phyloP scores from a whole-genome alignment of 2,113 vertebrate genomes.

The Chlamydotis undulata region DNA sequence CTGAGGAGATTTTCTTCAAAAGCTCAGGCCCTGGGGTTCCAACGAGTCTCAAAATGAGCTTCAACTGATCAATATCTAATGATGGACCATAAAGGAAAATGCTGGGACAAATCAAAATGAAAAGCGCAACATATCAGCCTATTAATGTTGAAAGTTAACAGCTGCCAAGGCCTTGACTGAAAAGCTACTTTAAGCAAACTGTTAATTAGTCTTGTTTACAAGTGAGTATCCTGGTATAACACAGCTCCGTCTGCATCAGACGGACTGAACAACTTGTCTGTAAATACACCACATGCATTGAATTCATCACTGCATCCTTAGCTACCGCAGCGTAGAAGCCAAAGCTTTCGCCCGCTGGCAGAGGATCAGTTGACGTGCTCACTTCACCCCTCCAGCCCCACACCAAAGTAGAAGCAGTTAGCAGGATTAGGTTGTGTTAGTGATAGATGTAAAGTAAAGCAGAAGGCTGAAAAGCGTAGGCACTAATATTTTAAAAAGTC shows the following conservation, averaged over 20 bases:
- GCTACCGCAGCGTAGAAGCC: neutral
- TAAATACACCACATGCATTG: neutral
- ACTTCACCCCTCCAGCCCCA: neutral
- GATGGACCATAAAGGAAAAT: conserved; percentile 97
- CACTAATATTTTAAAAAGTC: neutral
- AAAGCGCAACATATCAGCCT: conserved; percentile 68
- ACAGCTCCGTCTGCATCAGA: neutral
- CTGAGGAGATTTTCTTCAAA: conserved; percentile 98
- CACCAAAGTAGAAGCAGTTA: neutral
- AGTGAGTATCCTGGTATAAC: neutral
- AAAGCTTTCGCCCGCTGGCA: neutral
- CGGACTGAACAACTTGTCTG: neutral
- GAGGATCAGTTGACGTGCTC: neutral
- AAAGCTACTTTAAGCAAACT: conserved; percentile 11
- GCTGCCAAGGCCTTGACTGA: conserved; percentile 29
- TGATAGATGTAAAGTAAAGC: neutral
- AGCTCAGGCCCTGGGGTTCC: conserved; percentile 94
- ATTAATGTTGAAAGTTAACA: neutral
- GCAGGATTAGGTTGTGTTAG: neutral
- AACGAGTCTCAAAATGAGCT: conserved; percentile 96
- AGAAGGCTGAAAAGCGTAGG: neutral
- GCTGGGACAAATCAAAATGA: conserved; percentile 81
- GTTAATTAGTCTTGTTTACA: neutral
- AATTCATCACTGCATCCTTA: neutral
- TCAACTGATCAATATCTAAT: conserved; percentile 99